A percentile compares a stretch with the other conserved stretches of the same genome.
These are phyloP conservation scores for Pedicia rivosa DNA, from an alignment of 2,888 invertebrate species.

Conservation along the genomic window DNA sequence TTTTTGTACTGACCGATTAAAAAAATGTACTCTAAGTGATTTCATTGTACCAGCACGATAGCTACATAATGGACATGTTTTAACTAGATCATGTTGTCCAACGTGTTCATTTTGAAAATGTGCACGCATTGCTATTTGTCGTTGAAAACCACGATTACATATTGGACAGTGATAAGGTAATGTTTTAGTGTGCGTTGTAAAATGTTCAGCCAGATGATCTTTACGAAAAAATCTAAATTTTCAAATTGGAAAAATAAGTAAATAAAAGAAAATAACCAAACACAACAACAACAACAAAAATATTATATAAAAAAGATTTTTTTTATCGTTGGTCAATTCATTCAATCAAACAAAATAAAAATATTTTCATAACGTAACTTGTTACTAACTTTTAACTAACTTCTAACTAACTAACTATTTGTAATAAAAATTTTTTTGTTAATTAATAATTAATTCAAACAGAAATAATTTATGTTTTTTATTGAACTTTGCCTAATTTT, in stretches of 20 bases:
- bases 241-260: constrained; percentile 9
- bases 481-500: too few species aligned
- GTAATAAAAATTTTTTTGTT: too few species aligned
- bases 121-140: constrained; percentile 85
- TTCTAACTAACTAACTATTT: too few species aligned
- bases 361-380: neutral
- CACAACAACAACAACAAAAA: too few species aligned
- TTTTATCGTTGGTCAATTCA: neutral
- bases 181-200: constrained; percentile 83
- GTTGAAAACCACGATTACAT: constrained; percentile 79
- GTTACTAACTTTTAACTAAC: too few species aligned
- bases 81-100: constrained; percentile 77
- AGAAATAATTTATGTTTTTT: too few species aligned
- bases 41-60: constrained; percentile 83
- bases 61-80: constrained; percentile 79
- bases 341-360: neutral
- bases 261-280: too few species aligned
- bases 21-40: constrained; percentile 75
- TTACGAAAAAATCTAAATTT: constrained; percentile 76
- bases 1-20: constrained; percentile 46
- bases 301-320: too few species aligned
- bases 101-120: constrained; percentile 89
- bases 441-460: too few species aligned
- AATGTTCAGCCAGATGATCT: constrained; percentile 84
- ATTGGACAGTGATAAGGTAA: constrained; percentile 86